Evolutionary conservation across 30 jellyfish, hydroid and myxozoan species (phyloP).

Genomic region (Hydractinia symbiolongicarpus): DNA sequence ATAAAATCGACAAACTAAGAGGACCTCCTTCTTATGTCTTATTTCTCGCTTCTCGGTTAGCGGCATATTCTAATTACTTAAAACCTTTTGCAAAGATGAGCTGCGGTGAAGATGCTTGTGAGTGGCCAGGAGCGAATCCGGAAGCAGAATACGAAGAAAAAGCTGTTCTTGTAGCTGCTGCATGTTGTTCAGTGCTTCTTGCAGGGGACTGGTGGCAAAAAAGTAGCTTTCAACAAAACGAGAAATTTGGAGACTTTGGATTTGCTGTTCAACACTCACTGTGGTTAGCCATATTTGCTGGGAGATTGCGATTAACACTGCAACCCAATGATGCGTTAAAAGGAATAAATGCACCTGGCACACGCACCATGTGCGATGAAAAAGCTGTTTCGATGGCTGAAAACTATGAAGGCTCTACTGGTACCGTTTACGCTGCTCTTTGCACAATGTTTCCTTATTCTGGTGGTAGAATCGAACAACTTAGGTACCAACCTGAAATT

Average conservation of each 20-base stretch:
- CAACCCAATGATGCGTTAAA: neutral
- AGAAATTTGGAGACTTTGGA: slow-evolving; percentile 24
- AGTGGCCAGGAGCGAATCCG: slow-evolving; percentile 12
- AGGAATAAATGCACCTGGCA: slow-evolving; percentile 10
- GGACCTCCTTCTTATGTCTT: slow-evolving; percentile 35
- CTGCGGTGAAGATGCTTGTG: slow-evolving; percentile 13
- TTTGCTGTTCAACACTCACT: slow-evolving; percentile 38
- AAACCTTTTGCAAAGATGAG: neutral
- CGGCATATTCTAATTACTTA: neutral
- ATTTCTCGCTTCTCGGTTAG: slow-evolving; percentile 19
- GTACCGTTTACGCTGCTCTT: slow-evolving; percentile 23
- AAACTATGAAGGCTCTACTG: slow-evolving; percentile 20
- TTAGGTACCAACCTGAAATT: slow-evolving; percentile 32
- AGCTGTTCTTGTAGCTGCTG: slow-evolving; percentile 36
- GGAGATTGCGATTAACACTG: slow-evolving; percentile 20
- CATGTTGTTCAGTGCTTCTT: slow-evolving; percentile 19
- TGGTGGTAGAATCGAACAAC: neutral
- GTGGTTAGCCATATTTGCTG: slow-evolving; percentile 26
- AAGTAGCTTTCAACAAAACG: neutral
- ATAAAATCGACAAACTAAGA: neutral
- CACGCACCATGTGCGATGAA: slow-evolving; percentile 8
- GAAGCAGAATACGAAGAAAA: slow-evolving; percentile 20
- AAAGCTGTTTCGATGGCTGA: slow-evolving; percentile 1
- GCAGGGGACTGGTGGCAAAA: slow-evolving; percentile 27
- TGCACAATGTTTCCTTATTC: slow-evolving; percentile 24